Evolutionary conservation across 2,113 vertebrate species (phyloP).

Genomic region (Tursiops truncatus): DNA sequence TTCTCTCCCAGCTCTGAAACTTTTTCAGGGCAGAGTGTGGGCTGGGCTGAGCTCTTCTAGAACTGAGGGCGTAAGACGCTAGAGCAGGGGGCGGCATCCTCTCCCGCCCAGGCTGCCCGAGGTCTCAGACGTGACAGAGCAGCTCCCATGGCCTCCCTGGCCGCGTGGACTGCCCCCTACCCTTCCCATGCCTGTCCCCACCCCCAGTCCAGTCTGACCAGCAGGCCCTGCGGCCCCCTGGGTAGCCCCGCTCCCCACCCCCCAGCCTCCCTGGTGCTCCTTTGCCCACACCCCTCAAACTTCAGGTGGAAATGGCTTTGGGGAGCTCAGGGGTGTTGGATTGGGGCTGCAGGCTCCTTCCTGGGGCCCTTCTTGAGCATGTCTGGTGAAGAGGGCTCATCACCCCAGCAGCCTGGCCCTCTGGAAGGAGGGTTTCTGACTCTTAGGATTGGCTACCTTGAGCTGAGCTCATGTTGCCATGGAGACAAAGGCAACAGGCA

Average conservation of each 20-base stretch:
- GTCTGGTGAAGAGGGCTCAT: no score
- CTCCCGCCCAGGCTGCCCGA: fast-evolving
- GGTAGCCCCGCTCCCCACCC: neutral
- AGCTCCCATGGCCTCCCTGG: neutral
- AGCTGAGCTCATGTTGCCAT: no score
- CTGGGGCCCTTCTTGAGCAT: neutral
- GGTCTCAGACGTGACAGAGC: neutral
- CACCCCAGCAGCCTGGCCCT: no score
- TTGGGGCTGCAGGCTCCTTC: no score
- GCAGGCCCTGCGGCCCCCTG: neutral
- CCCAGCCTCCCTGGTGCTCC: neutral
- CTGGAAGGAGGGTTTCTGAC: neutral
- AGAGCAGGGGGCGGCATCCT: fast-evolving
- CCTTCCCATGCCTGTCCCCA: neutral
- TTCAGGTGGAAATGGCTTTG: neutral
- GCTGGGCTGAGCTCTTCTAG: neutral
- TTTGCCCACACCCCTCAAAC: neutral
- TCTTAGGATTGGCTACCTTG: neutral
- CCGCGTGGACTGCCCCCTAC: fast-evolving
- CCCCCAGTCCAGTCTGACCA: neutral
- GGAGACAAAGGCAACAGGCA: neutral
- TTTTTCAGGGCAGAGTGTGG: neutral
- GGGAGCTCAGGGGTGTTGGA: neutral
- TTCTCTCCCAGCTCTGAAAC: neutral
- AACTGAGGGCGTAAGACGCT: neutral